phyloP scores from a whole-genome alignment of 2,888 invertebrate species.

The Trissolcus brochymenae region DNA sequence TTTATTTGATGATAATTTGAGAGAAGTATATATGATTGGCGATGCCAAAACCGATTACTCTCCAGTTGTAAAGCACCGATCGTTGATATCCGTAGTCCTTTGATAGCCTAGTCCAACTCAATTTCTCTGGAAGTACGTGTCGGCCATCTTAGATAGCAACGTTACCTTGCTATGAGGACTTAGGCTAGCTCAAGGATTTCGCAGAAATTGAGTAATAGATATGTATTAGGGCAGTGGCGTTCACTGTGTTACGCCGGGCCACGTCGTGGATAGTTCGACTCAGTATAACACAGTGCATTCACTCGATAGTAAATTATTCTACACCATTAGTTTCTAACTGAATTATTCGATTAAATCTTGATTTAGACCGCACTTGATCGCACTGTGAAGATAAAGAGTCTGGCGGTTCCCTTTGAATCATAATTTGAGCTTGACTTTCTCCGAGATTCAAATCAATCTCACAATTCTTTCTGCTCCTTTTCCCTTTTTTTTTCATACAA shows the following conservation, averaged over 20 bases:
- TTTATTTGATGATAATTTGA: too few relatives aligned
- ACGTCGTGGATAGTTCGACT: conserved; percentile 41
- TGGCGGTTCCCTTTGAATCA: conserved; percentile 33
- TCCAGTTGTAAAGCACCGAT: conserved; percentile 34
- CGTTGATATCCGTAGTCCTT: conserved; percentile 51
- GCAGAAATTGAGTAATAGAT: conserved; percentile 51
- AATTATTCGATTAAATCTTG: conserved; percentile 69
- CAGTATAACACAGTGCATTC: conserved; percentile 62
- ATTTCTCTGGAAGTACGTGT: conserved; percentile 54
- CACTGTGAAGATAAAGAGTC: conserved; percentile 38
- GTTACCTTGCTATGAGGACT: conserved; percentile 37
- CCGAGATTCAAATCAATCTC: conserved; percentile 3
- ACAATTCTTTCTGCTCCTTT: neutral
- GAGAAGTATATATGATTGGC: too few relatives aligned
- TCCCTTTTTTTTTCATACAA: neutral
- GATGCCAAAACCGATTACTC: too few relatives aligned
- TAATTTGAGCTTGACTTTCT: conserved; percentile 10
- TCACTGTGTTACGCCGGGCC: neutral
- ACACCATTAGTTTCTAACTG: conserved; percentile 62
- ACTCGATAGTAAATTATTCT: conserved; percentile 64
- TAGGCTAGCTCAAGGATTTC: conserved; percentile 44
- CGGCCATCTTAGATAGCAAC: conserved; percentile 50
- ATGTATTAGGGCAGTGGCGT: conserved; percentile 29
- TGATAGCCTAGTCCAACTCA: conserved; percentile 49
- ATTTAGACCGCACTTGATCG: conserved; percentile 60